Base-by-base conservation (phyloP, 2,888 invertebrate species). In the Allygus modestus region DNA sequence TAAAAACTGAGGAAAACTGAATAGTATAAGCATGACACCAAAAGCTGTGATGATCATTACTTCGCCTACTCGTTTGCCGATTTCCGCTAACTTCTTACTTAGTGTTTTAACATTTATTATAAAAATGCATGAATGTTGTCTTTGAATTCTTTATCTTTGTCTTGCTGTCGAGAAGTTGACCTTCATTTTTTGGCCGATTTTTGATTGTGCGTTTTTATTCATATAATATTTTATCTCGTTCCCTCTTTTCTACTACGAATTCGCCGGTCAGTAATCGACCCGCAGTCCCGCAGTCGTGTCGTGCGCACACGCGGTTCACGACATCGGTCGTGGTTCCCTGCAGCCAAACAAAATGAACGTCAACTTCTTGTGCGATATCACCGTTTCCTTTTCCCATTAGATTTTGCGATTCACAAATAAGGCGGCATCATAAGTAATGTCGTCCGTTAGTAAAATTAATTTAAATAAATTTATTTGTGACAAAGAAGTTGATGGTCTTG, bases 401-500 rank as follows among this genome's bases (percentile, higher is more conserved):
- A 86, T 82, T 84, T 86, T 87, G 81, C 75, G 83, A 82, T 11
- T 33, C 17, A 15, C 31, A 23, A 54, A 7, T 23, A 65, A 65
- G 28, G 65, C 31, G 65, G 65, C 65, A 17, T 26, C 20, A 23
- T 23, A 33, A 81, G 41, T 61, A 28, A 20, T 81, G 51, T 81
- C 41, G 65, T 41, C 37, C 33, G 37, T 81, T 81, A 15, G 61
- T 58, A 31, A 83, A 73, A 51, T 31, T 43, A 26, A 33, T 61
- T 33, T 31, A 23, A 54, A 54, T 54, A 54, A 54, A 23, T 54
- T 54, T 20, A 46, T n/a, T 15, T 54, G 51, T 51, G 51, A 43
- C 94, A 95, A 96, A 96, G 96, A 96, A 96, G 96, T 96, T 96
- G 96, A 96, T 96, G 96, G 94, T 94, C 93, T 93, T 91, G 92